Base-by-base conservation (phyloP, 2,888 invertebrate genomes). In the Graphium colonna region DNA sequence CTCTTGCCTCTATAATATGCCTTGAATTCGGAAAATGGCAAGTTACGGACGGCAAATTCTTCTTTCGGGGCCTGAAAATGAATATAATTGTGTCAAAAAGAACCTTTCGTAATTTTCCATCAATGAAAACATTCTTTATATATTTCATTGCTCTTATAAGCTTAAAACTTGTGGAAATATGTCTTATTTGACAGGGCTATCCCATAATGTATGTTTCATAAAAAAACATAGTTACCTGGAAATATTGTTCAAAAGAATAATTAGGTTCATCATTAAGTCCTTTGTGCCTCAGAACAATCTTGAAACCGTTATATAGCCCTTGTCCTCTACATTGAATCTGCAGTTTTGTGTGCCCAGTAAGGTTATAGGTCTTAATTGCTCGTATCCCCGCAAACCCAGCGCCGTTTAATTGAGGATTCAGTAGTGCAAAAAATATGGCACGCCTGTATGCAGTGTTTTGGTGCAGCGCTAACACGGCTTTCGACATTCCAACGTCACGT, bases 401-500 rank as follows among this genome's bases (percentile, higher is more conserved):
- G 0, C 93, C 93, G 60, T 93, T 93, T 7, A 90, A 82, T 75
- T 93, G 93, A 2, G 93, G 93, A 68, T 93, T 93, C 16, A 93
- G 68, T 44, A 93, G 73, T 1, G 91, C 91, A 63, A 93, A 93
- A 62, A 93, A 91, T 63, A 93, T 81, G 0, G 92, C 93, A 68
- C 92, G 75, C 67, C 92, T 91, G 59, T 91, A 93, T 28, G 88
- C 74, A 59, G 84, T 79, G 42, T 93, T 92, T 63, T 91, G 90
- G 65, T 93, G 93, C 26, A 93, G 73, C 4, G 86, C 83, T 26
- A 93, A 66, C 8, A 84, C 77, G 1, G 92, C 93, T 74, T 93
- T 93, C 0, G 93, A 93, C 91, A 91, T 93, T 53, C 93, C 93
- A 2, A 92, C 92, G 63, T 85, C 87, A 45, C 93, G 82, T 0